These are phyloP conservation scores for Thamnaconus septentrionalis DNA, from an alignment of 2,113 vertebrate genomes.

Conservation along the genomic window DNA sequence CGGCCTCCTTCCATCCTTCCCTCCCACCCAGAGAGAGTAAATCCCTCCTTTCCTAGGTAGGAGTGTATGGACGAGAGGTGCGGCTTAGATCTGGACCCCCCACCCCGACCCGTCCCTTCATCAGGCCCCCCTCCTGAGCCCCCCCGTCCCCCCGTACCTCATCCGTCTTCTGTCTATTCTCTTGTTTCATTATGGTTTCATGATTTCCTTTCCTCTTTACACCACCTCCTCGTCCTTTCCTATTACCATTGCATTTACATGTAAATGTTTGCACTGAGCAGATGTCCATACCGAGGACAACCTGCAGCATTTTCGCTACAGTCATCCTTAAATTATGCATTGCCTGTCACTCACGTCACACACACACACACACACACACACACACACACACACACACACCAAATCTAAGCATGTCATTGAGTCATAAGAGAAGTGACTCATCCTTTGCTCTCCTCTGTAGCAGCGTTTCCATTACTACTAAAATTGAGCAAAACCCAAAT, in stretches of 20 bases:
- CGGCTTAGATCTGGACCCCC: conserved; percentile 67
- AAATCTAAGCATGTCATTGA: too few relatives aligned
- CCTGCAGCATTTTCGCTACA: conserved; percentile 5
- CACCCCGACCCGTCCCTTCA: conserved; percentile 64
- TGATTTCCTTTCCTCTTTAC: conserved; percentile 4
- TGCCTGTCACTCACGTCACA: conserved; percentile 13
- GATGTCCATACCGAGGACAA: conserved; percentile 29
- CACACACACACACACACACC: too few relatives aligned
- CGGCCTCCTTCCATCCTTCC: conserved; percentile 52
- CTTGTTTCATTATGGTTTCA: conserved; percentile 57
- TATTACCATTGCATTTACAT: conserved; percentile 47
- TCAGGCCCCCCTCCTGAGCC: conserved; percentile 60
- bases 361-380: background rate
- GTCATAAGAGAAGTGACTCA: too few relatives aligned
- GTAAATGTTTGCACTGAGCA: conserved; percentile 36
- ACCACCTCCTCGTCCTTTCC: conserved; percentile 26
- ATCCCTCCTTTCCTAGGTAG: conserved; percentile 77
- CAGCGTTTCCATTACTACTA: too few relatives aligned
- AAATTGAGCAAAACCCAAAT: too few relatives aligned
- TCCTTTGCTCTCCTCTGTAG: too few relatives aligned
- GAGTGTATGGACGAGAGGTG: conserved; percentile 70
- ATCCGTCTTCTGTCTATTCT: conserved; percentile 47
- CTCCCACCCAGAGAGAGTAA: conserved; percentile 72
- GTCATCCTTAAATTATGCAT: conserved; percentile 17
- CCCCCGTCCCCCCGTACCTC: conserved; percentile 30